Base-by-base conservation (phyloP, 2,797 vertebrate genomes). In the Myotis daubentonii region DNA sequence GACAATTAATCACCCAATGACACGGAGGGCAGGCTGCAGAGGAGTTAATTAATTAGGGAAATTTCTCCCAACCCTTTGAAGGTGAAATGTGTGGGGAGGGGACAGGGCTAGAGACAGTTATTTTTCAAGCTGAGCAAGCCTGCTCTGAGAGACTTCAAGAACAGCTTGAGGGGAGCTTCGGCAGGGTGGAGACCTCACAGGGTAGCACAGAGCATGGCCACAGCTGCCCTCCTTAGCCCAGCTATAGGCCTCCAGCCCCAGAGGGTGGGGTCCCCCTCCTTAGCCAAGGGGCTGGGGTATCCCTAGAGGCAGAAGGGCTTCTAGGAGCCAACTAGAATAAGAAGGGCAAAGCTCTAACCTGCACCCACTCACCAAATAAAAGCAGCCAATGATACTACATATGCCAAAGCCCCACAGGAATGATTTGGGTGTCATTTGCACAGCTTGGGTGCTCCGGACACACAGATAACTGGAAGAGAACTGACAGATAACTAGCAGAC, bases 41-140 rank as follows among this genome's bases (percentile, higher is more conserved):
- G 97, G 94, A 97, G 96, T 97, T 97, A 96, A 97, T 97, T 97
- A 97, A 97, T 97, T 97, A 97, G 96, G 97, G 93, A 97, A 97
- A 97, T 97, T 97, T 97, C 95, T 97, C 89, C 94, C 74, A 93
- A 95, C 92, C 93, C 93, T 97, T 93, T 97, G 97, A 97, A 97
- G 97, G 96, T 97, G 97, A 97, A 97, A 97, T 97, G 96, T 95
- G 71, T 96, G 89, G 95, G 97, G 97, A 97, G 96, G 96, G 95
- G 95, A 78, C 60, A 87, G 87, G 94, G 76, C 94, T 91, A 94
- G 94, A 95, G 96, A 91, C 89, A 93, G 95, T 97, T 97, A 97
- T 97, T 97, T 97, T 94, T 97, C 97, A 97, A 96, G 87, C 68
- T 96, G 93, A 94, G 85, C 89, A 82, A 92, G 93, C 91, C 70